phyloP scores from a whole-genome alignment of 2,888 invertebrate genomes.

The Apantesis nais region DNA sequence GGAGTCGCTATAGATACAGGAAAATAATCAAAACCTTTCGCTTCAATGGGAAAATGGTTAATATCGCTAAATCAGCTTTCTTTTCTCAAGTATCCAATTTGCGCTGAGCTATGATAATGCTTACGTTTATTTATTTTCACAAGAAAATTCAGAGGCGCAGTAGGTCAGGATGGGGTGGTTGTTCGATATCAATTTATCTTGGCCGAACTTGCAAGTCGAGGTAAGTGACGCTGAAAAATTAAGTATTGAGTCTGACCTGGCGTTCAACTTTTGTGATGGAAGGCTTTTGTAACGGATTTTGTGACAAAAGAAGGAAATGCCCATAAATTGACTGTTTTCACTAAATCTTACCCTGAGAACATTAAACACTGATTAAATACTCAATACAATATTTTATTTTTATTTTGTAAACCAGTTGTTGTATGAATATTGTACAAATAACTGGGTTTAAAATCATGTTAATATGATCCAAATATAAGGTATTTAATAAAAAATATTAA shows the following conservation, averaged over 20 bases:
- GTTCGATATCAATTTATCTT: slow-evolving; percentile 54
- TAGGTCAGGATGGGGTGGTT: slow-evolving; percentile 40
- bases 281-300: slow-evolving; percentile 8
- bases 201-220: slow-evolving; percentile 46
- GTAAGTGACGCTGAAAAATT: slow-evolving; percentile 57
- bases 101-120: slow-evolving; percentile 36
- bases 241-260: slow-evolving; percentile 39
- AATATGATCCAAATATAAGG: not conserved
- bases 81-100: slow-evolving; percentile 40
- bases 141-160: slow-evolving; percentile 30
- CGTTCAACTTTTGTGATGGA: slow-evolving; percentile 34
- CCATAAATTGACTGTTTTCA: not conserved
- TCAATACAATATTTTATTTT: not conserved
- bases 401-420: not conserved
- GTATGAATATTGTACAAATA: not conserved
- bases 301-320: not conserved
- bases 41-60: slow-evolving; percentile 53
- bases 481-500: not conserved
- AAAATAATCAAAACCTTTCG: slow-evolving; percentile 51
- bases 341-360: not conserved
- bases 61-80: slow-evolving; percentile 56
- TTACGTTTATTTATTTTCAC: slow-evolving; percentile 27
- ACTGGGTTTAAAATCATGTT: not conserved
- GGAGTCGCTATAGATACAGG: slow-evolving; percentile 30
- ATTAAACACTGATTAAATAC: not conserved